Percentiles rank a stretch among this genome's conserved stretches.
phyloP scores from a whole-genome alignment of 2,888 invertebrate genomes.

The Lepas anatifera region DNA sequence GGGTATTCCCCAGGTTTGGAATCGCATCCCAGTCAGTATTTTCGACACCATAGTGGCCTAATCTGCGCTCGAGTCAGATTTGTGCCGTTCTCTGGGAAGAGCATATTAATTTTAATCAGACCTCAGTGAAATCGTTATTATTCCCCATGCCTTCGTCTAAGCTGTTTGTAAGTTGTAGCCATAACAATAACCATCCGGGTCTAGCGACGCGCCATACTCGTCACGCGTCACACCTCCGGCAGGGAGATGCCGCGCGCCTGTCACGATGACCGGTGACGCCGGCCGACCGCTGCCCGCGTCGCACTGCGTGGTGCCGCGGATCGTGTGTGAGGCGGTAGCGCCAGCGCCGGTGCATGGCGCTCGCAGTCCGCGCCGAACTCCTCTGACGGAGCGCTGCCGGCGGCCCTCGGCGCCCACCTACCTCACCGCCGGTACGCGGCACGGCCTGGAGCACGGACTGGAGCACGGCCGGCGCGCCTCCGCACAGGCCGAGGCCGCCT shows the following conservation, averaged over 20 bases:
- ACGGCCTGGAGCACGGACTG: neutral
- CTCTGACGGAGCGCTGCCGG: neutral
- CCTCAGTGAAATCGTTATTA: too few species aligned
- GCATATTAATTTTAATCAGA: too few species aligned
- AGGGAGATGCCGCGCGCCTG: neutral
- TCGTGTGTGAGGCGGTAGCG: neutral
- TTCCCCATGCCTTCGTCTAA: too few species aligned
- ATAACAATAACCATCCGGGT: too few species aligned
- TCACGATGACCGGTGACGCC: neutral
- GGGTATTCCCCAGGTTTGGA: too few species aligned
- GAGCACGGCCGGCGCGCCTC: neutral
- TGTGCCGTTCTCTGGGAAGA: too few species aligned
- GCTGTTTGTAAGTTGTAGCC: too few species aligned
- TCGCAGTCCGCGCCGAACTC: neutral
- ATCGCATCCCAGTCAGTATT: too few species aligned
- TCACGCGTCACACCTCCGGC: too few species aligned
- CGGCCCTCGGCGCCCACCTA: conserved; percentile 3
- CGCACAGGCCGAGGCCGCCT: neutral
- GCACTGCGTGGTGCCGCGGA: neutral
- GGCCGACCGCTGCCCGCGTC: neutral
- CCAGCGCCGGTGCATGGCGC: neutral
- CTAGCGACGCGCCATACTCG: too few species aligned
- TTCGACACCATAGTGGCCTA: too few species aligned
- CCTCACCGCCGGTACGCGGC: neutral
- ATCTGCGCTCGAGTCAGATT: too few species aligned